Conservation (phyloP, 2,113 vertebrate genomes). For the Nannobrachium achirus region DNA sequence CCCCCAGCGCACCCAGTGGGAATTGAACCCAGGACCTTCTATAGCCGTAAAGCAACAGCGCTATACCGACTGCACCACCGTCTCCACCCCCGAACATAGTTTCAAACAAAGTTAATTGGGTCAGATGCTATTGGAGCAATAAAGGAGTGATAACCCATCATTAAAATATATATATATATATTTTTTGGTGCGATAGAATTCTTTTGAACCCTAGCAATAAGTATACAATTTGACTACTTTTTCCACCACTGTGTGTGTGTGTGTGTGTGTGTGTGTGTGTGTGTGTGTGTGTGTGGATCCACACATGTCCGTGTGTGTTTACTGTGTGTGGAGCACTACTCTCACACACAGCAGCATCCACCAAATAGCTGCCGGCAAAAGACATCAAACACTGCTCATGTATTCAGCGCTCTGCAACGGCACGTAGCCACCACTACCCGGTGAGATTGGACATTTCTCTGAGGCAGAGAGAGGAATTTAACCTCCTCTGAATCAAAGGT, state of each 20-base stretch:
- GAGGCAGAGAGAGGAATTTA: slow-evolving; percentile 55
- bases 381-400: slow-evolving; percentile 55
- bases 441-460: slow-evolving; percentile 47
- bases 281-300: neutral
- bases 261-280: slow-evolving; percentile 12
- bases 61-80: too few relatives aligned
- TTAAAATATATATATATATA: too few relatives aligned
- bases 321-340: slow-evolving; percentile 6
- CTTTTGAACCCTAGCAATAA: too few relatives aligned
- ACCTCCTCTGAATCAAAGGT: slow-evolving; percentile 55
- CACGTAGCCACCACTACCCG: slow-evolving; percentile 57
- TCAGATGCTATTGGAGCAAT: too few relatives aligned
- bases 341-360: slow-evolving; percentile 41
- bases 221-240: too few relatives aligned
- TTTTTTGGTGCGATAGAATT: too few relatives aligned
- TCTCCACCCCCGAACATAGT: too few relatives aligned
- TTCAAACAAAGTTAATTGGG: too few relatives aligned
- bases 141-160: too few relatives aligned
- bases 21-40: too few relatives aligned
- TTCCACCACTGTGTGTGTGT: neutral
- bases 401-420: slow-evolving; percentile 47
- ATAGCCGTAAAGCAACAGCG: too few relatives aligned
- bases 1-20: too few relatives aligned
- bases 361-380: slow-evolving; percentile 23
- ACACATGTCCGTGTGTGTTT: neutral